Evolutionary conservation across 2,888 invertebrate species (phyloP).

Genomic region (Tenthredo notha): DNA sequence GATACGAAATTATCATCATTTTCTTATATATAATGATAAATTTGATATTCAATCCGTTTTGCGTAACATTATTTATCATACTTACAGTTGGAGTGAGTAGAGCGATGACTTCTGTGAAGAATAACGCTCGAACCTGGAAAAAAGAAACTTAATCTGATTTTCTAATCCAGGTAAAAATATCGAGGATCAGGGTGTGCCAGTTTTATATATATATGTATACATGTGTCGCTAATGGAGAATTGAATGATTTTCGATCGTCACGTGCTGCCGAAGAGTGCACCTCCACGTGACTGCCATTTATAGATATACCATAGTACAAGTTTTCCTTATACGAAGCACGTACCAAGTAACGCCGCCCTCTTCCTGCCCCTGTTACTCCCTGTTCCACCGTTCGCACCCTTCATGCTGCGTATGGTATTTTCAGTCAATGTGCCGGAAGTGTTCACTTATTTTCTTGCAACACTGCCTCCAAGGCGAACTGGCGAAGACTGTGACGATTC

Average conservation of each 20-base stretch:
- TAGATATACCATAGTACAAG: slow-evolving; percentile 34
- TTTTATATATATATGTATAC: not conserved
- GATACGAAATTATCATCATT: not conserved
- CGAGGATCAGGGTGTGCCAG: not conserved
- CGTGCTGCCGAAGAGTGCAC: slow-evolving; percentile 46
- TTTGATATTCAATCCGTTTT: not conserved
- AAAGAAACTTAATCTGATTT: not conserved
- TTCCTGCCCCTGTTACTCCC: not conserved
- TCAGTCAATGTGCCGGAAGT: slow-evolving; percentile 46
- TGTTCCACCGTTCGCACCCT: slow-evolving; percentile 21
- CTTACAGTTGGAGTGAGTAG: slow-evolving; percentile 19
- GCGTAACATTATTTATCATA: not conserved
- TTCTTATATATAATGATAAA: not conserved
- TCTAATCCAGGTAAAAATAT: not conserved
- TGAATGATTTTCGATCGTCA: slow-evolving; percentile 47
- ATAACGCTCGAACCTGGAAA: not conserved
- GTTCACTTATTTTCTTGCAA: slow-evolving; percentile 42
- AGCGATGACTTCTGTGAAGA: not conserved
- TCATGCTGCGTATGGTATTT: slow-evolving; percentile 45
- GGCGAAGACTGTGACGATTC: not conserved
- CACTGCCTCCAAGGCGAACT: not conserved
- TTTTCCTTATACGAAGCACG: slow-evolving; percentile 44
- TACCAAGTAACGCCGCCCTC: slow-evolving; percentile 15
- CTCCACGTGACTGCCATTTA: slow-evolving; percentile 34
- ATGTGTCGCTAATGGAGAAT: slow-evolving; percentile 45